These are phyloP conservation scores for Neogobius melanostomus DNA, from an alignment of 2,113 vertebrate genomes.

Conservation along the genomic window DNA sequence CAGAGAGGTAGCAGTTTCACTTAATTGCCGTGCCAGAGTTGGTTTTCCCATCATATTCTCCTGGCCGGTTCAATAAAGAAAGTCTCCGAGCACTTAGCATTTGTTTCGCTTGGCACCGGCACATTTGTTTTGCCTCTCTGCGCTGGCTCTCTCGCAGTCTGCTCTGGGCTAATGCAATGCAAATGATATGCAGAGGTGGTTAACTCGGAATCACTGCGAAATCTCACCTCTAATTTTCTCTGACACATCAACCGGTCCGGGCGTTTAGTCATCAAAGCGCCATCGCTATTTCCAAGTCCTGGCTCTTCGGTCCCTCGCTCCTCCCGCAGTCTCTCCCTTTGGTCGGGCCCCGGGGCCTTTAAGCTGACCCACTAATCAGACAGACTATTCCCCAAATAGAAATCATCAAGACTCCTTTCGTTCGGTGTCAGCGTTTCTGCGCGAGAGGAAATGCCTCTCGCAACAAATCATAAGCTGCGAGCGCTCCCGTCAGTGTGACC, in stretches of 20 bases:
- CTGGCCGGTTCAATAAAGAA: constrained; percentile 14
- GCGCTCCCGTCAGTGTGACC: constrained; percentile 14
- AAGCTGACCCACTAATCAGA: constrained; percentile 53
- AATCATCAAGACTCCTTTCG: constrained; percentile 16
- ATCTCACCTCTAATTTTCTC: constrained; percentile 45
- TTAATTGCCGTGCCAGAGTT: constrained; percentile 11
- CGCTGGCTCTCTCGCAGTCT: constrained; percentile 12
- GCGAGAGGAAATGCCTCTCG: constrained; percentile 12
- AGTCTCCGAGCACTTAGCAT: constrained; percentile 7
- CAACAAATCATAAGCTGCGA: constrained; percentile 32
- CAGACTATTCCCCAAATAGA: constrained; percentile 40
- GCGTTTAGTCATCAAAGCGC: constrained; percentile 43
- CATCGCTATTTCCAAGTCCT: constrained; percentile 25
- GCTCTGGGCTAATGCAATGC: constrained; percentile 52
- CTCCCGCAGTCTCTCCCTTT: background rate
- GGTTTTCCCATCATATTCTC: constrained; percentile 21
- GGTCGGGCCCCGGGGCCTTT: constrained; percentile 20
- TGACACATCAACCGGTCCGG: constrained; percentile 38
- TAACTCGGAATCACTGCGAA: constrained; percentile 42
- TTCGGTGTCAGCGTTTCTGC: constrained; percentile 36
- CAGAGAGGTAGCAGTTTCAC: background rate
- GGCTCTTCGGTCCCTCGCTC: constrained; percentile 1
- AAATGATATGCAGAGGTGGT: constrained; percentile 45
- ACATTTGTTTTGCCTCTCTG: constrained; percentile 38
- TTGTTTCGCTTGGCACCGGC: constrained; percentile 46